Evolutionary conservation across 2,797 vertebrate genomes (phyloP), one percentile per base, ranked within the genome.

Genomic region (Gymnoscopelus braueri): DNA sequence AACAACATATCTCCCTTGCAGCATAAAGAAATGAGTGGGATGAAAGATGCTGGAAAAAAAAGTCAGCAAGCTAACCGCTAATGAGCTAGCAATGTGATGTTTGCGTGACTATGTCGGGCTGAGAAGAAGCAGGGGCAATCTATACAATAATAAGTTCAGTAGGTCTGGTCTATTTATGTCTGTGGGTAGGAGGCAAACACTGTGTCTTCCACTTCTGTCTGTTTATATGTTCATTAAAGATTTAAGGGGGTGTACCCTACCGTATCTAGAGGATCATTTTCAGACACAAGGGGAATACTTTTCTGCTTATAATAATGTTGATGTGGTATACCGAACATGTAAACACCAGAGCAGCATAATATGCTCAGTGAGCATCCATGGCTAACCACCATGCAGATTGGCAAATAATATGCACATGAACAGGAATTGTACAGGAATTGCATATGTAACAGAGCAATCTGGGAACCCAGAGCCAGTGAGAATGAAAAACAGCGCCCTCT

Each of bases 301-400:
- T 49, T 64, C 51, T 11, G n/a, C 50, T 12, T 35, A 14, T 64
- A 64, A 64, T 53, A 14, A 64, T 32, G 49, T 53, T 50, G 19
- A 54, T 53, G 49, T 50, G 19, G 10, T 10, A 10, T 53, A 39
- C 29, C 12, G 50, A 39, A 53, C 32, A 14, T 52, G 24, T 63
- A 15, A 14, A 54, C 15, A 24, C 10, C 60, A 29, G 19, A 24
- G 47, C 47, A 29, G 26, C 26, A 62, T 23, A 49, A 14, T 14
- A 50, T 19, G 23, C 15, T 19, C 12, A 29, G 26, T 62, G 47
- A 62, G 23, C 47, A 1, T 24, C 23, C 19, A 23, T 29, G 26
- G 26, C 2, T 29, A 29, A 29, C 26, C 26, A 29, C 26, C 1
- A 29, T 29, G 26, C 26, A 29, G 26, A 29, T 29, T 29, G 26